phyloP scores from a whole-genome alignment of 2,113 vertebrate genomes.

The Leucoraja erinaceus region DNA sequence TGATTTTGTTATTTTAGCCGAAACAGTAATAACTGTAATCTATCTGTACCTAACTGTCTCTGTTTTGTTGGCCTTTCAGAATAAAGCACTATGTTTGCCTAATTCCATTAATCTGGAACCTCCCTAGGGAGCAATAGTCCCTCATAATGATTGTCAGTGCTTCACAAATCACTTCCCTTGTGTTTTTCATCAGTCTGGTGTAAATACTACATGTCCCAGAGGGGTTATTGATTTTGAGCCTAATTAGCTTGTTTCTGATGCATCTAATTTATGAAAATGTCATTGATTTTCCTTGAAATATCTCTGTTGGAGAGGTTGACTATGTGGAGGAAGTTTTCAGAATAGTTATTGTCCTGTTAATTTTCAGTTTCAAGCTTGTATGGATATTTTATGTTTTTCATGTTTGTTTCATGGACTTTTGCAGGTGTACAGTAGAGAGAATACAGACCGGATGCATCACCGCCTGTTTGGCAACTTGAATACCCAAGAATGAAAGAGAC shows the following conservation, averaged over 20 bases:
- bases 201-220: neutral
- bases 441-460: too few species aligned
- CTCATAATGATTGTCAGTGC: slow-evolving; percentile 19
- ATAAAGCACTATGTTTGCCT: neutral
- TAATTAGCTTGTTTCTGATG: neutral
- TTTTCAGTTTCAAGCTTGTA: neutral
- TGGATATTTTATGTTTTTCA: neutral
- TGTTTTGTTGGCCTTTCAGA: neutral
- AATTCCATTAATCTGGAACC: neutral
- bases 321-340: neutral
- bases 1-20: neutral
- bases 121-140: neutral
- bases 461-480: too few species aligned
- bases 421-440: too few species aligned
- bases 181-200: slow-evolving; percentile 14
- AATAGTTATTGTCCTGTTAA: neutral
- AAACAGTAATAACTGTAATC: neutral
- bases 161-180: slow-evolving; percentile 6
- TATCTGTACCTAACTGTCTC: neutral
- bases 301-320: neutral
- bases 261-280: neutral
- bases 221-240: slow-evolving; percentile 7
- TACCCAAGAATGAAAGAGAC: too few species aligned
- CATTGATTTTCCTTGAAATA: slow-evolving; percentile 8
- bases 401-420: neutral